These are phyloP conservation scores for Platysternon megacephalum DNA, from an alignment of 2,113 vertebrate species.

Conservation along the genomic window DNA sequence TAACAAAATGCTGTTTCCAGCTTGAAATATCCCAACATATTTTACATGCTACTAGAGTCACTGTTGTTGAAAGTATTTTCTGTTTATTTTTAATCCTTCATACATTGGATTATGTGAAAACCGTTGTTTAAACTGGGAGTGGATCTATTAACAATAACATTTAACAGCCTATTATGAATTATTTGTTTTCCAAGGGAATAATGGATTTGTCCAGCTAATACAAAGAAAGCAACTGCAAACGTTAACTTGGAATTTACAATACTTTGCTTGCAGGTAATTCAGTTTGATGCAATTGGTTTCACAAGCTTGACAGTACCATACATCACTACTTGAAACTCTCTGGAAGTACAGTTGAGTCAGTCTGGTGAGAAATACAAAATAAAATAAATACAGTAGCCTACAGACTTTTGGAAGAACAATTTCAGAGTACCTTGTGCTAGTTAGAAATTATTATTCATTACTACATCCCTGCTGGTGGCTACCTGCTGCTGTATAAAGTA, in stretches of 20 bases:
- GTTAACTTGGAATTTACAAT: conserved; percentile 53
- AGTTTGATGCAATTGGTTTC: conserved; percentile 43
- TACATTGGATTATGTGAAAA: conserved; percentile 50
- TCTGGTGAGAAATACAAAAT: conserved; percentile 23
- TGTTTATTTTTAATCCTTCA: conserved; percentile 47
- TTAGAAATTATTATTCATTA: not conserved
- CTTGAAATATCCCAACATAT: conserved; percentile 24
- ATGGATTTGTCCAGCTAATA: conserved; percentile 51
- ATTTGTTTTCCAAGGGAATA: conserved; percentile 18
- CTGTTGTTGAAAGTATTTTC: conserved; percentile 8
- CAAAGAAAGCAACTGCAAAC: conserved; percentile 57
- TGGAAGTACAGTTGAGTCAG: conserved; percentile 20
- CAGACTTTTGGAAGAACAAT: not conserved
- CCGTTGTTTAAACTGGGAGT: conserved; percentile 29
- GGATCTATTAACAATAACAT: conserved; percentile 52
- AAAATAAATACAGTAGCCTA: not conserved
- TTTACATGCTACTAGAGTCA: conserved; percentile 35
- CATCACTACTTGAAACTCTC: conserved; percentile 35
- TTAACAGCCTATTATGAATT: conserved; percentile 43
- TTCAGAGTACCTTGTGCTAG: not conserved
- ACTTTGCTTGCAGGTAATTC: conserved; percentile 30
- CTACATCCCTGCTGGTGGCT: not conserved
- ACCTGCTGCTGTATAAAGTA: not conserved
- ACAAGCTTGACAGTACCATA: not conserved
- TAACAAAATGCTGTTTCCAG: conserved; percentile 31